Percentiles rank a stretch among this genome's conserved stretches.
phyloP scores from a whole-genome alignment of 2,113 vertebrate genomes.

The Rhabdomys dilectus region DNA sequence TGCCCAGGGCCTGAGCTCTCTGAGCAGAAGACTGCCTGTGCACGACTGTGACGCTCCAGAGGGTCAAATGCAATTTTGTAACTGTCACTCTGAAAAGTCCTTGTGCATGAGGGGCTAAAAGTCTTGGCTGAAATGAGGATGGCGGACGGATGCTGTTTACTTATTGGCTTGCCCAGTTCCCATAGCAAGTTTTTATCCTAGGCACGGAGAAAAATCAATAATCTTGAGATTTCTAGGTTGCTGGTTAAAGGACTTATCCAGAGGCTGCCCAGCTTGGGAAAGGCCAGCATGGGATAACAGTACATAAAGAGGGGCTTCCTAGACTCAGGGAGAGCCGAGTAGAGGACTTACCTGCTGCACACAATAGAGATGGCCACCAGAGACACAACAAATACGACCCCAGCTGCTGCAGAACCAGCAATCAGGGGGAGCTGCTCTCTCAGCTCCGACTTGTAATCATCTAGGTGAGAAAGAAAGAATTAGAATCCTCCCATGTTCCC shows the following conservation, averaged over 20 bases:
- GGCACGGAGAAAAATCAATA: constrained; percentile 37
- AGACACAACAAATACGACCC: constrained; percentile 98
- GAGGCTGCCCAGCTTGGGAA: neutral
- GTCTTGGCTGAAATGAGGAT: constrained; percentile 36
- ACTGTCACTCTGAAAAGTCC: constrained; percentile 33
- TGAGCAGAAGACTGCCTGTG: neutral
- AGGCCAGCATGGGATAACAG: neutral
- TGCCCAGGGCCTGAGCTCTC: neutral
- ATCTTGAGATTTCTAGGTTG: constrained; percentile 22
- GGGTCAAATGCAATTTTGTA: constrained; percentile 58
- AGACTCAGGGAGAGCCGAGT: rapidly evolving
- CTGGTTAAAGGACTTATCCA: neutral
- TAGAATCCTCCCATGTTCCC: neutral
- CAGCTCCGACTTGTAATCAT: constrained; percentile 98
- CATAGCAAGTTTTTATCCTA: neutral
- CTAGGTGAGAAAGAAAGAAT: constrained; percentile 84
- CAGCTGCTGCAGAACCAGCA: constrained; percentile 95
- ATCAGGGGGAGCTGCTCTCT: constrained; percentile 98
- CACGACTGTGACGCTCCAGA: neutral
- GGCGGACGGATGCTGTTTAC: neutral
- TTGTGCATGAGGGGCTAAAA: neutral
- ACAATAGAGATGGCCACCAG: constrained; percentile 98
- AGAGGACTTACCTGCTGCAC: constrained; percentile 94
- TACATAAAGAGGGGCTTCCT: neutral
- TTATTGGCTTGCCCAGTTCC: neutral